Conservation (phyloP, 2,797 vertebrate species). For the Meda fulgida region DNA sequence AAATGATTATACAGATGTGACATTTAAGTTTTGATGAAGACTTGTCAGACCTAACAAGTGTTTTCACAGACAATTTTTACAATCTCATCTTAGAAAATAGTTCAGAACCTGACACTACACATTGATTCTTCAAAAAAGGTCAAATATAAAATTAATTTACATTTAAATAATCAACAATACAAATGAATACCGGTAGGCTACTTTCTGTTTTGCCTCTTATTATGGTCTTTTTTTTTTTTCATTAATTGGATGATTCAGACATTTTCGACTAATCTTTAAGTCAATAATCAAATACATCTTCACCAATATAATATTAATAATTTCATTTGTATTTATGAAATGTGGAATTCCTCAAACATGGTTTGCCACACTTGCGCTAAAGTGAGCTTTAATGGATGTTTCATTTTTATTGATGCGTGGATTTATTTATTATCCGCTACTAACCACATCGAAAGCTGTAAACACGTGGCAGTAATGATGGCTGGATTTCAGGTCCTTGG, state of each 20-base stretch:
- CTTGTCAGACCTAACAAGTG: neutral
- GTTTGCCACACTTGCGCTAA: neutral
- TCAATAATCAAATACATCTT: neutral
- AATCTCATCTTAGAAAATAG: neutral
- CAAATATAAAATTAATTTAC: neutral
- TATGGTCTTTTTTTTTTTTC: too few relatives aligned
- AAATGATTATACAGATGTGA: neutral
- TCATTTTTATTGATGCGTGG: neutral
- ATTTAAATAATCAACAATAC: neutral
- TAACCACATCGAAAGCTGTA: conserved; percentile 98
- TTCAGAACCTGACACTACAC: neutral
- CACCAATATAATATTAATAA: neutral
- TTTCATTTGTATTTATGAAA: neutral
- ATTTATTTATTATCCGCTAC: conserved; percentile 63
- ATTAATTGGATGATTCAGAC: too few relatives aligned
- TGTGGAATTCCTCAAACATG: neutral
- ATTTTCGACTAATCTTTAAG: too few relatives aligned
- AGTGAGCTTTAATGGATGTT: neutral
- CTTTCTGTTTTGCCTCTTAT: neutral
- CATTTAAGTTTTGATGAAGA: neutral
- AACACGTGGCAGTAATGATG: conserved; percentile 99
- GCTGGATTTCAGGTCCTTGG: conserved; percentile 99
- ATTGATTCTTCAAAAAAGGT: neutral
- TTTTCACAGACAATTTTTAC: neutral
- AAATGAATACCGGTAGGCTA: neutral